Evolutionary conservation across 2,113 vertebrate genomes (phyloP).

Genomic region (Nerophis lumbriciformis): DNA sequence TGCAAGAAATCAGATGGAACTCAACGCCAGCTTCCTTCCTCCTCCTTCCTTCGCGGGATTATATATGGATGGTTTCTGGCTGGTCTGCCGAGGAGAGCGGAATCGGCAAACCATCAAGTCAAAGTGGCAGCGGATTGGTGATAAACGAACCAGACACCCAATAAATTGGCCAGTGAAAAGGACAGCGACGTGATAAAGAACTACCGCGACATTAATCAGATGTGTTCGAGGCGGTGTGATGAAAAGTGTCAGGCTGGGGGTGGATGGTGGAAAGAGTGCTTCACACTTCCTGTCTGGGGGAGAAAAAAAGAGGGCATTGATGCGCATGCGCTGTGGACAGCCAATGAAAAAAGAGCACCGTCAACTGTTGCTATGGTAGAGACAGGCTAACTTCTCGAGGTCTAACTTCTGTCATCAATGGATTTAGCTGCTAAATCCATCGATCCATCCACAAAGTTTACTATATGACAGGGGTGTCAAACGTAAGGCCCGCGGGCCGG

Average conservation of each 20-base stretch:
- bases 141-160: background rate
- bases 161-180: background rate
- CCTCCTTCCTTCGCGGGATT: constrained; percentile 51
- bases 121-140: constrained; percentile 47
- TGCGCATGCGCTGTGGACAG: constrained; percentile 36
- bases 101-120: constrained; percentile 36
- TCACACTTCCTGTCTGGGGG: constrained; percentile 51
- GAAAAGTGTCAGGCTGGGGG: background rate
- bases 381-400: too few relatives aligned
- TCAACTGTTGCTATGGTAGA: constrained; percentile 40
- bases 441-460: too few relatives aligned
- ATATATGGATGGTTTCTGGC: constrained; percentile 79
- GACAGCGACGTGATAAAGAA: background rate
- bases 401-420: too few relatives aligned
- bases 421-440: too few relatives aligned
- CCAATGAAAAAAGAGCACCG: constrained; percentile 1
- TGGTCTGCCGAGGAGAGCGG: constrained; percentile 50
- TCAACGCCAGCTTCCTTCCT: constrained; percentile 9
- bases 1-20: constrained; percentile 31
- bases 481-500: too few relatives aligned
- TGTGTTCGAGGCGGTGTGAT: background rate
- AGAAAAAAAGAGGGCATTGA: constrained; percentile 19
- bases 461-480: too few relatives aligned
- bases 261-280: constrained; percentile 42
- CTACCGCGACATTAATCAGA: background rate